phyloP scores from a whole-genome alignment of 2,113 vertebrate species.

The Anser cygnoides region DNA sequence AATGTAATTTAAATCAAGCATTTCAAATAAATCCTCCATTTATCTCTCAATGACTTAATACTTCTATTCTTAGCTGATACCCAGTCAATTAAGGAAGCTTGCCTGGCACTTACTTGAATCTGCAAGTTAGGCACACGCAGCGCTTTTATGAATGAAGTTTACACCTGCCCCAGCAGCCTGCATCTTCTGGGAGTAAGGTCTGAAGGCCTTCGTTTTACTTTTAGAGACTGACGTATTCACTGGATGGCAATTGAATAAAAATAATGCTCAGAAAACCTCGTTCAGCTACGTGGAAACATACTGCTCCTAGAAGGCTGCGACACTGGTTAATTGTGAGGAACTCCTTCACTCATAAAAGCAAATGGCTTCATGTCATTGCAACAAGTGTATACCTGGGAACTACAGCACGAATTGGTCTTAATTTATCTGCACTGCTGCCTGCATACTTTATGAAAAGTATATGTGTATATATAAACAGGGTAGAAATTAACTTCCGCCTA shows the following conservation, averaged over 20 bases:
- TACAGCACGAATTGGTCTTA: conserved; percentile 47
- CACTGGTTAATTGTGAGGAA: conserved; percentile 40
- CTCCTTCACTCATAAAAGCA: conserved; percentile 42
- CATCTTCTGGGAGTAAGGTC: conserved; percentile 9
- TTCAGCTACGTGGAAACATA: not conserved
- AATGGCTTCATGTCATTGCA: conserved; percentile 34
- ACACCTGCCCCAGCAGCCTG: not conserved
- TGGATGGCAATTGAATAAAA: conserved; percentile 4
- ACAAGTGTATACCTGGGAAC: conserved; percentile 43
- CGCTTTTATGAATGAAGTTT: not conserved
- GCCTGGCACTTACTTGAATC: not conserved
- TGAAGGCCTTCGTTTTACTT: not conserved
- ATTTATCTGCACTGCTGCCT: conserved; percentile 53
- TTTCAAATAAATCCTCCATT: not conserved
- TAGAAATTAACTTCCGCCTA: conserved; percentile 66
- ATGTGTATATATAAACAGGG: conserved; percentile 37
- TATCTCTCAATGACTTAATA: not conserved
- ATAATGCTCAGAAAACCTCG: not conserved
- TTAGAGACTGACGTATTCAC: not conserved
- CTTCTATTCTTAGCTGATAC: not conserved
- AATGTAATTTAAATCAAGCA: not conserved
- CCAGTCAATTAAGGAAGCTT: not conserved
- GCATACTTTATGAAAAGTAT: conserved; percentile 45
- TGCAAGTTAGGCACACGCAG: accelerated
- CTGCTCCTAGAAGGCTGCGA: conserved; percentile 24